Conservation (phyloP, 2,797 vertebrate genomes). For the Sciurus vulgaris region DNA sequence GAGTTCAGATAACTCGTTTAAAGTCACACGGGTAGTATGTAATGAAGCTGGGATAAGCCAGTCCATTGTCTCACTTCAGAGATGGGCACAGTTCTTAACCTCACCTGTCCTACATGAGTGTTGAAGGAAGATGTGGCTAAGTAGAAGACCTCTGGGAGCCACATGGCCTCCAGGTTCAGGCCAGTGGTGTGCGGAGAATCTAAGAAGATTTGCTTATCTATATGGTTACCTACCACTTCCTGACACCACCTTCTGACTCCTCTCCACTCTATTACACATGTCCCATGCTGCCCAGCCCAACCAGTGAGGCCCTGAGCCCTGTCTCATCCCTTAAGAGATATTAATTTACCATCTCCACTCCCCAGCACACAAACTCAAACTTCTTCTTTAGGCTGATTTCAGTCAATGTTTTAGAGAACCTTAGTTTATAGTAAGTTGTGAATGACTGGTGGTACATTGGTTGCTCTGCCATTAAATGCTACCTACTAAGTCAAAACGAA, state of each 20-base stretch:
- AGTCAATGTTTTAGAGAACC: neutral
- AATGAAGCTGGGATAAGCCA: neutral
- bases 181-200: neutral
- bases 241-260: neutral
- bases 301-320: neutral
- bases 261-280: neutral
- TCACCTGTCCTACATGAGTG: neutral
- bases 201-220: too few relatives aligned
- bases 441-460: neutral
- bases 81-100: neutral
- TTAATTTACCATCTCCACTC: neutral
- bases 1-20: neutral
- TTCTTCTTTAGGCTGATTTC: neutral
- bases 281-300: neutral
- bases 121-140: neutral
- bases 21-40: neutral
- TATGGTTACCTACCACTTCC: neutral
- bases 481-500: neutral
- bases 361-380: neutral
- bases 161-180: neutral
- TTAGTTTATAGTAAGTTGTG: neutral
- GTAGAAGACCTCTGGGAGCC: neutral
- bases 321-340: neutral
- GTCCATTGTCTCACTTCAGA: neutral
- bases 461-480: neutral